Evolutionary conservation across 2,888 invertebrate species (phyloP).

Genomic region (Hirtodrosophila trivittata): DNA sequence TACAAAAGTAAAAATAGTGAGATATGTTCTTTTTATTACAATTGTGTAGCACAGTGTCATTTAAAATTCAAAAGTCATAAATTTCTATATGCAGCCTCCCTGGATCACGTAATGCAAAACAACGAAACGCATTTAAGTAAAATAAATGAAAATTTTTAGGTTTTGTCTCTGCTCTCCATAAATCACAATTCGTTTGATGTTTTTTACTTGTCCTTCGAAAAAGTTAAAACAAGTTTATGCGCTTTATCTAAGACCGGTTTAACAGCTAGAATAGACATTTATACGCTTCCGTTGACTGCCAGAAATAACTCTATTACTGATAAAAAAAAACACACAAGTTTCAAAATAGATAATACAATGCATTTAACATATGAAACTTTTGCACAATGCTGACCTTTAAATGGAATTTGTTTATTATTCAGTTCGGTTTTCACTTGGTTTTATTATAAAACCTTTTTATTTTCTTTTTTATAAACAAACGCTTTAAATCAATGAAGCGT

Average conservation of each 20-base stretch:
- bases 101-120: slow-evolving; percentile 41
- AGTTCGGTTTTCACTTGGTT: slow-evolving; percentile 13
- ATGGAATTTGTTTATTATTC: slow-evolving; percentile 24
- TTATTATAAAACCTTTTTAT: slow-evolving; percentile 6
- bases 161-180: slow-evolving; percentile 18
- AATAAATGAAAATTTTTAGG: no score
- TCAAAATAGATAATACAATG: slow-evolving; percentile 4
- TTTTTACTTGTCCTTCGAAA: slow-evolving; percentile 55
- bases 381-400: slow-evolving; percentile 58
- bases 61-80: slow-evolving; percentile 13
- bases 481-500: slow-evolving; percentile 62
- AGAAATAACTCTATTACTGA: slow-evolving; percentile 1
- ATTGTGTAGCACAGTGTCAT: slow-evolving; percentile 19
- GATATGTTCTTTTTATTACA: background rate
- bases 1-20: slow-evolving; percentile 7
- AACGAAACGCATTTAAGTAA: slow-evolving; percentile 8
- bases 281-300: slow-evolving; percentile 12
- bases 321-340: background rate
- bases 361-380: slow-evolving; percentile 14
- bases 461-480: slow-evolving; percentile 22
- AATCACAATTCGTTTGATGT: slow-evolving; percentile 25
- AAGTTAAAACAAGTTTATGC: slow-evolving; percentile 62
- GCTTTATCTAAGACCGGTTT: slow-evolving; percentile 55
- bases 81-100: slow-evolving; percentile 12
- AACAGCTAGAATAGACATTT: slow-evolving; percentile 5